Percentiles rank a stretch among this genome's conserved stretches.
Evolutionary conservation across 2,113 vertebrate genomes (phyloP).

Genomic region (Vidua chalybeata): DNA sequence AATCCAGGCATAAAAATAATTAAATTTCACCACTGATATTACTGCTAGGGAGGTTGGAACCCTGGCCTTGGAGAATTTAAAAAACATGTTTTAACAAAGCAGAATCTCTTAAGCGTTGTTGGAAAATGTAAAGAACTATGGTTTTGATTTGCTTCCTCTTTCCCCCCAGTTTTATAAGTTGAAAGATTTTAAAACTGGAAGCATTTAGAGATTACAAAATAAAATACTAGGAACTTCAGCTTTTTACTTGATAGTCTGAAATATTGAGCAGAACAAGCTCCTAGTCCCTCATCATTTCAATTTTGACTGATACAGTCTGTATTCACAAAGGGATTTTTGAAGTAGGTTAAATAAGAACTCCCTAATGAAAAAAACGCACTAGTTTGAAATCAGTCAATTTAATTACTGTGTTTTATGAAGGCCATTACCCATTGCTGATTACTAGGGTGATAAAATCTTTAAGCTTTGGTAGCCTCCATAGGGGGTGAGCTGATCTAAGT

Average conservation of each 20-base stretch:
- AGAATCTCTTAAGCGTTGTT: neutral
- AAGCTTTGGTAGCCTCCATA: conserved; percentile 59
- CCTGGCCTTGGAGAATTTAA: neutral
- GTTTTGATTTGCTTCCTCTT: conserved; percentile 26
- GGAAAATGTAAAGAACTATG: neutral
- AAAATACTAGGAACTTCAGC: neutral
- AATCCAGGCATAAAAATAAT: neutral
- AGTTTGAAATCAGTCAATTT: conserved; percentile 68
- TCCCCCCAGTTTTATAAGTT: neutral
- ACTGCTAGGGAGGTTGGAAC: neutral
- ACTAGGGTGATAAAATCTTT: conserved; percentile 63
- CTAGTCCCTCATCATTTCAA: neutral
- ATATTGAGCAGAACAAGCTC: neutral
- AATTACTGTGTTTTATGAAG: conserved; percentile 73
- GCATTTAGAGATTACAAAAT: neutral
- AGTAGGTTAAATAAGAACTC: conserved; percentile 53
- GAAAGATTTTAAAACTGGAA: conserved; percentile 1
- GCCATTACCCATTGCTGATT: conserved; percentile 63
- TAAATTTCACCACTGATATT: conserved; percentile 11
- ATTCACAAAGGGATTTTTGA: conserved; percentile 58
- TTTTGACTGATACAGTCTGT: neutral
- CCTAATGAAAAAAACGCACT: conserved; percentile 67
- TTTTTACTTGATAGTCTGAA: conserved; percentile 29
- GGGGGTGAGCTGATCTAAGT: conserved; percentile 61
- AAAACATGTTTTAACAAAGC: conserved; percentile 32